Evolutionary conservation across 1,140 invertebrate genomes (phyloP).

Genomic region (Tribolium madens): DNA sequence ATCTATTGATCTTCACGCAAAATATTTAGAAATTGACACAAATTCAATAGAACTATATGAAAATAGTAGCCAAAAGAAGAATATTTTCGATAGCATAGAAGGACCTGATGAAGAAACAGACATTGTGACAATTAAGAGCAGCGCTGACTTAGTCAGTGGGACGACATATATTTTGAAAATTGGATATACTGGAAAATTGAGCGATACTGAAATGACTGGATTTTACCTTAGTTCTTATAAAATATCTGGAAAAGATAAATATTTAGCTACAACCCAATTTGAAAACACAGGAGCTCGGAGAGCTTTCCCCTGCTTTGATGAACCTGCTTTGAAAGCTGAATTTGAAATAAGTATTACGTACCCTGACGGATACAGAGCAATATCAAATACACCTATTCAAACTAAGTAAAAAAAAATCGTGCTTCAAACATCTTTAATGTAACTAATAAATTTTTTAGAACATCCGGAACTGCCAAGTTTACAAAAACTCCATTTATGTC

Average conservation of each 20-base stretch:
- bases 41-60: background rate
- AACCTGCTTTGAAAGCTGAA: conserved; percentile 83
- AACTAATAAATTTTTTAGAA: background rate
- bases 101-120: background rate
- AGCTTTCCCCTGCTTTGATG: conserved; percentile 92
- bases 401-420: background rate
- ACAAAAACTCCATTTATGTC: conserved; percentile 69
- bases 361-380: conserved; percentile 68
- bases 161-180: background rate
- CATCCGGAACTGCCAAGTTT: background rate
- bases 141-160: background rate
- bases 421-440: background rate
- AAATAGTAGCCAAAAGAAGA: background rate
- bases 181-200: conserved; percentile 2
- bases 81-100: background rate
- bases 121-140: background rate
- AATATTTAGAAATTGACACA: background rate
- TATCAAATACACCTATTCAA: conserved; percentile 67
- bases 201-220: conserved; percentile 49
- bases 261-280: conserved; percentile 81
- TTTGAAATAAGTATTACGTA: conserved; percentile 78
- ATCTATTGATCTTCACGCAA: background rate
- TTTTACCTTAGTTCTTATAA: conserved; percentile 54
- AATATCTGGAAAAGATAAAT: conserved; percentile 39
- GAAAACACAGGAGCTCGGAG: conserved; percentile 82